Conservation (phyloP, 2,113 vertebrate species). For the Deroptyus accipitrinus region DNA sequence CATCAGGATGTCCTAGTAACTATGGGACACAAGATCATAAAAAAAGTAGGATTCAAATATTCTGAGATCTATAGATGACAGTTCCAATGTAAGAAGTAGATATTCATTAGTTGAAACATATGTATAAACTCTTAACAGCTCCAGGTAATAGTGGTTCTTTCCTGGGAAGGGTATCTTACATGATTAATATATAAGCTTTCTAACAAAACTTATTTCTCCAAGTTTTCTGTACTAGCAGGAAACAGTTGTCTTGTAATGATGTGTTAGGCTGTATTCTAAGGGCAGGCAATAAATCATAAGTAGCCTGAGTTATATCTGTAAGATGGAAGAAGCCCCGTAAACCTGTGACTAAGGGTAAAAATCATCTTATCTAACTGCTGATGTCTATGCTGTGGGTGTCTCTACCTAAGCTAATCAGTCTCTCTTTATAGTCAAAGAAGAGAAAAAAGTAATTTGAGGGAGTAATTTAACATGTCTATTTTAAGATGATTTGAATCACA, state of each 20-base stretch:
- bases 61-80: neutral
- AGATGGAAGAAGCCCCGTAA: neutral
- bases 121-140: neutral
- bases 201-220: neutral
- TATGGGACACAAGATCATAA: neutral
- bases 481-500: neutral
- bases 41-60: neutral
- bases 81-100: neutral
- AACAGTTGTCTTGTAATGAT: neutral
- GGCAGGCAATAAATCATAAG: neutral
- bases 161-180: neutral
- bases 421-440: neutral
- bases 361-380: neutral
- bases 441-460: constrained; percentile 27
- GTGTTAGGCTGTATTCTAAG: neutral
- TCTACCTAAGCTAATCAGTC: neutral
- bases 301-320: neutral
- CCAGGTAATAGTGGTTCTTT: neutral
- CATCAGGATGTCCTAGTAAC: neutral
- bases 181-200: neutral
- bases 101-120: neutral
- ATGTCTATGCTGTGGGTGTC: neutral
- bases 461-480: constrained; percentile 37
- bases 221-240: neutral
- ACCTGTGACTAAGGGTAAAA: constrained; percentile 11